Percentiles rank a stretch among this genome's conserved stretches.
Conservation (phyloP, 1,140 invertebrate genomes). For the Drosophila hydei region DNA sequence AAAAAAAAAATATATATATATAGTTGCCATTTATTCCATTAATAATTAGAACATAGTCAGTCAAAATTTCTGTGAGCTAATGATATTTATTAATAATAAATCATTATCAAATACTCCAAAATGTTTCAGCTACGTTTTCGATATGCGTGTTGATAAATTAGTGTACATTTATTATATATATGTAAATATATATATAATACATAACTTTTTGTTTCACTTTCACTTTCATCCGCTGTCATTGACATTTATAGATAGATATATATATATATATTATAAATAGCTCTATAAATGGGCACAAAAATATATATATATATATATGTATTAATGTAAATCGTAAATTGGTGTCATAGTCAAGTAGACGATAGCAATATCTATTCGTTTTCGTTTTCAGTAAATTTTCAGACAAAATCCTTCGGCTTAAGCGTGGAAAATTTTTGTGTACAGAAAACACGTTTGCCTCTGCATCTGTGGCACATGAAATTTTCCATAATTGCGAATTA, state of each 20-base stretch:
- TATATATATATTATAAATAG: too few species aligned
- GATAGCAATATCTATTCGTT: conserved; percentile 42
- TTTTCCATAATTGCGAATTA: conserved; percentile 58
- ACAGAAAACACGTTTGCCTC: conserved; percentile 53
- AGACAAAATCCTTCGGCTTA: conserved; percentile 52
- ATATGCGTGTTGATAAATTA: conserved; percentile 5
- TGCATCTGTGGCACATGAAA: conserved; percentile 35
- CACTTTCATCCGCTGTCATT: conserved; percentile 19
- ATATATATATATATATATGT: too few species aligned
- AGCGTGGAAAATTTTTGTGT: conserved; percentile 67
- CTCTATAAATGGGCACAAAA: too few species aligned
- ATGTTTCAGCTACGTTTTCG: background rate
- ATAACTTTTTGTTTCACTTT: conserved; percentile 3
- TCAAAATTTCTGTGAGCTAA: too few species aligned
- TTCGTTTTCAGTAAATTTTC: conserved; percentile 8
- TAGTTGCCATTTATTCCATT: too few species aligned
- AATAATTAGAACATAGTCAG: too few species aligned
- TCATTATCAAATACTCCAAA: too few species aligned
- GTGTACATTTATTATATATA: too few species aligned
- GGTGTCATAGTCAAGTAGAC: conserved; percentile 62
- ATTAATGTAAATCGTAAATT: conserved; percentile 48
- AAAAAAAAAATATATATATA: too few species aligned
- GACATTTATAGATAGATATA: too few species aligned
- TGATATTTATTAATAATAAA: too few species aligned
- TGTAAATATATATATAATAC: too few species aligned